Percentiles rank a stretch among this genome's conserved stretches.
These are phyloP conservation scores for Microhierax caerulescens DNA, from an alignment of 2,797 vertebrate genomes.

Conservation along the genomic window DNA sequence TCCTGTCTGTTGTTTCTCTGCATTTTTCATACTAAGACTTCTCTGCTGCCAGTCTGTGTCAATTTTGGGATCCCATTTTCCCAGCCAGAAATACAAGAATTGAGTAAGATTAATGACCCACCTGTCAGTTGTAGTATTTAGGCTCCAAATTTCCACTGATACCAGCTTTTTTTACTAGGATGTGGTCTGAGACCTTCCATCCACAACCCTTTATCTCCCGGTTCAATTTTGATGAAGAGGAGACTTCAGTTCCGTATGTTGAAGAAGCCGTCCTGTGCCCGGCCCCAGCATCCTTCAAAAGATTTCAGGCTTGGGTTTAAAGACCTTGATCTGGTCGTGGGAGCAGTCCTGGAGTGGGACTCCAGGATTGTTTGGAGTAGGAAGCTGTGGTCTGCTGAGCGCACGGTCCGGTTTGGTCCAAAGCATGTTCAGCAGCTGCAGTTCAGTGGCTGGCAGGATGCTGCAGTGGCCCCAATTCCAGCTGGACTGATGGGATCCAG, in stretches of 20 bases:
- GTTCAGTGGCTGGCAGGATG: neutral
- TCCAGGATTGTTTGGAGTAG: neutral
- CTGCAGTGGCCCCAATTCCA: neutral
- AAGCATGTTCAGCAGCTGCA: neutral
- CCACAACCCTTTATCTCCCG: neutral
- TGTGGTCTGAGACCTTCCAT: accelerated
- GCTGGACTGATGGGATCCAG: neutral
- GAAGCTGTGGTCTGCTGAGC: neutral
- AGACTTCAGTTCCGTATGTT: accelerated
- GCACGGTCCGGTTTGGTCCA: neutral
- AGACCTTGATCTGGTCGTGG: neutral
- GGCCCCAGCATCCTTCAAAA: neutral
- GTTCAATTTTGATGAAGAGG: neutral
- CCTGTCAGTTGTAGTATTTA: neutral
- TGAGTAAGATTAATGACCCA: neutral
- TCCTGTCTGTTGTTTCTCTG: neutral
- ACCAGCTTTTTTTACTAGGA: no score
- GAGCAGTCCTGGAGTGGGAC: neutral
- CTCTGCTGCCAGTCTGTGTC: neutral
- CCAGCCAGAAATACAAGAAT: neutral
- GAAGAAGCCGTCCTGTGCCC: neutral
- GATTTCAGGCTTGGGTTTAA: neutral
- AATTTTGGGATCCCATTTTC: neutral
- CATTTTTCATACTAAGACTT: neutral
- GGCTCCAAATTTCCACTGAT: neutral